Evolutionary conservation across 1,140 invertebrate genomes (phyloP), one percentile per base, ranked within the genome.

Genomic region (Brachionus plicatilis): DNA sequence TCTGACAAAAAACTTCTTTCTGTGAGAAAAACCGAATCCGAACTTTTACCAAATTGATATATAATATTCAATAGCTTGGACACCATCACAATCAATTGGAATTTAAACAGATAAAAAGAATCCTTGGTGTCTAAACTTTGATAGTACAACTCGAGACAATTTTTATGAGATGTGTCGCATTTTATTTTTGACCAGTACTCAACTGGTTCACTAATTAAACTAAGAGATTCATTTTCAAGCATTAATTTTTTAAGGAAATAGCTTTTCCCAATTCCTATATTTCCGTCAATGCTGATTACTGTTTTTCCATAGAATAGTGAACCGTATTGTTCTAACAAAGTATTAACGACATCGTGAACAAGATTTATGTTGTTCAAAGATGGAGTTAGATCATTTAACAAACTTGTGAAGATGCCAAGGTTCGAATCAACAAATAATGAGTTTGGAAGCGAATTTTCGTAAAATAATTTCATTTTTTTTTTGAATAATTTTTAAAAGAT

Each of bases 101-200:
- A 72, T 72, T 72, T 72, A 43, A 72, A 72, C 9, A 72, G 17
- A 43, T 43, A 72, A 72, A 72, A 72, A 11, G 68, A 72, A 17
- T 72, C 68, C 4, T 72, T 72, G 6, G 33, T 41, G 8, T 72
- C 37, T 1, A 72, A 17, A 45, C 68, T 43, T 43, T 72, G 33
- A 20, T 72, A 72, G 41, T 72, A 72, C 29, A 72, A 20, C 33
- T 72, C 68, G 12, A 72, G 37, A 45, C 68, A 72, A 72, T 72
- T 72, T 72, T 72, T 72, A 17, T 72, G n/a, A 14, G 11, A 43
- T n/a, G 14, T 6, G 0, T 37, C 12, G 20, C 68, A 72, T 72
- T 72, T 72, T 41, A 72, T 72, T 20, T 72, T 72, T 9, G 68
- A 72, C 68, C 68, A 72, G n/a, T 72, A 72, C 68, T 72, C 68